These are phyloP conservation scores for Epizoanthus stellaris DNA, from an alignment of 92 coral and sea anemone species.

Conservation along the genomic window DNA sequence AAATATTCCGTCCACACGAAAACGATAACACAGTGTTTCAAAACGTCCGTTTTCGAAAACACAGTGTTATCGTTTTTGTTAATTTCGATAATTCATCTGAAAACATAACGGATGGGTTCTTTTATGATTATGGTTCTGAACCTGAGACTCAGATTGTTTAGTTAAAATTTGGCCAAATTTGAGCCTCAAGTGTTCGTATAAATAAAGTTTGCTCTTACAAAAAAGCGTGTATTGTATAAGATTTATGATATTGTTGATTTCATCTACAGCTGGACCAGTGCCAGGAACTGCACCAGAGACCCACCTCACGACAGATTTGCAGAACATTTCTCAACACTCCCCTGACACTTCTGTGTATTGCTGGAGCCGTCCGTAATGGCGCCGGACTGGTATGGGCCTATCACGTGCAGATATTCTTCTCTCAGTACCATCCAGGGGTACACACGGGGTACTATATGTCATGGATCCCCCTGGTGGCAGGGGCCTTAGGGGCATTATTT, in stretches of 20 bases:
- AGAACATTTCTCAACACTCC: constrained; percentile 19
- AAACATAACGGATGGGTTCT: too few species aligned
- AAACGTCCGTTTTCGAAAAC: too few species aligned
- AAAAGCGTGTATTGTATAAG: too few species aligned
- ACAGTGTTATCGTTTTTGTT: too few species aligned
- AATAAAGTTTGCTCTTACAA: too few species aligned
- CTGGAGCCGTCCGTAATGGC: constrained; percentile 32
- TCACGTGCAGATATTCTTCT: constrained; percentile 24
- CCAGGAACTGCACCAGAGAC: constrained; percentile 2
- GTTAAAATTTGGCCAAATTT: too few species aligned
- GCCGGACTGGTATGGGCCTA: constrained; percentile 33
- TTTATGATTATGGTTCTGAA: too few species aligned
- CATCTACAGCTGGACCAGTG: neutral
- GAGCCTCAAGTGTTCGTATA: too few species aligned
- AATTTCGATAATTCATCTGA: too few species aligned
- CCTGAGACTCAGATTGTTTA: too few species aligned
- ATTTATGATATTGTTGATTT: neutral
- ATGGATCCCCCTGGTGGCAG: constrained; percentile 38
- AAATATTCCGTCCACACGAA: too few species aligned
- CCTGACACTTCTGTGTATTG: constrained; percentile 15
- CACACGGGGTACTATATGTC: constrained; percentile 36
- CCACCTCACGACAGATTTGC: constrained; percentile 10
- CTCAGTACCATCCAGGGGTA: constrained; percentile 21
- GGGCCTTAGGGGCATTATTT: constrained; percentile 7
- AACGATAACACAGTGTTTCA: too few species aligned